Evolutionary conservation across 2,888 invertebrate genomes (phyloP).

Genomic region (Oligia strigilis): DNA sequence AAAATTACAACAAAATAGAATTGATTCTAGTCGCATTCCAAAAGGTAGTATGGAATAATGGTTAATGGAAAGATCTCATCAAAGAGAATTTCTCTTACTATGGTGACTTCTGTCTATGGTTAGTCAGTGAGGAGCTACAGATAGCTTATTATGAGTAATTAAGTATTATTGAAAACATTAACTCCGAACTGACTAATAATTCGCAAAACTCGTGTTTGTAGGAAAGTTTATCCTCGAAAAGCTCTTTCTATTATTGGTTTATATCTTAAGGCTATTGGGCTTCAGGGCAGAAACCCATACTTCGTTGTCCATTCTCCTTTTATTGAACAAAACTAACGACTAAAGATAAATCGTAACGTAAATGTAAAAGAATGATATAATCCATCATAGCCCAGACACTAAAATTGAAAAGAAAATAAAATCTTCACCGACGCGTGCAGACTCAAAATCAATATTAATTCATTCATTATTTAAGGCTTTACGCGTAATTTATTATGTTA

Average conservation of each 20-base stretch:
- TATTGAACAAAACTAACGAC: conserved; percentile 15
- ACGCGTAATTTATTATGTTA: conserved; percentile 39
- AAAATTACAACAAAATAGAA: too few relatives aligned
- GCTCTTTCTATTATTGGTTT: not conserved
- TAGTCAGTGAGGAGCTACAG: not conserved
- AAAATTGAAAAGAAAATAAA: conserved; percentile 26
- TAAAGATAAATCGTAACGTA: conserved; percentile 7
- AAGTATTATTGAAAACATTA: not conserved
- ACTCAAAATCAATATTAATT: conserved; percentile 41
- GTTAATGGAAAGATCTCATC: not conserved
- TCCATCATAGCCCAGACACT: conserved; percentile 22
- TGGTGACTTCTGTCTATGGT: not conserved
- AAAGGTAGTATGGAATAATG: too few relatives aligned
- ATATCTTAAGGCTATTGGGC: not conserved
- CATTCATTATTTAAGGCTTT: conserved; percentile 49
- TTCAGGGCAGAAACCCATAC: not conserved
- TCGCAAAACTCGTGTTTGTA: not conserved
- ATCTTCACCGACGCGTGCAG: conserved; percentile 13
- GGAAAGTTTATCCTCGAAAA: not conserved
- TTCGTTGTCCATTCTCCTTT: not conserved
- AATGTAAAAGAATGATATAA: conserved; percentile 17
- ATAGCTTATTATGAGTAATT: not conserved
- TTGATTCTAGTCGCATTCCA: too few relatives aligned
- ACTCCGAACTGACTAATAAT: not conserved
- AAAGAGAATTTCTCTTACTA: not conserved